Base-by-base conservation (phyloP, 1,140 invertebrate genomes). In the Vanessa atalanta region DNA sequence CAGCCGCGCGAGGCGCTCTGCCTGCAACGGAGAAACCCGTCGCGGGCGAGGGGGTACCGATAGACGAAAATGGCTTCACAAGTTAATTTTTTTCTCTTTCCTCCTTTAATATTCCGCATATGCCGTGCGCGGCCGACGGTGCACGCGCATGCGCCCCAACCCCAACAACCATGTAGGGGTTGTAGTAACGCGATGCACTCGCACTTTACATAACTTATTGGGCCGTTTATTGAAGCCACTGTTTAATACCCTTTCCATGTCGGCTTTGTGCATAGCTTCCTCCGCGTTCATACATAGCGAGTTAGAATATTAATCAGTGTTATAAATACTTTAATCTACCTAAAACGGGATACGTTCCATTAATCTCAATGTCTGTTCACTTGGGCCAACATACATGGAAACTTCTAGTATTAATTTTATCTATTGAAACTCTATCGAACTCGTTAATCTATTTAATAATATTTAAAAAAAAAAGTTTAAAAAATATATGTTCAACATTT, bases 11-110 rank as follows among this genome's bases (percentile, higher is more conserved):
- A 80, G 79, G 66, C 88, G 83, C 82, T 89, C 87, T 88, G 83
- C 79, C 82, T 83, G 80, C 83, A 83, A 73, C 78, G 75, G 77
- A 83, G 84, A 84, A 87, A 71, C 83, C 83, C 81, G 82, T 81
- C 68, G 84, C 85, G 88, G 84, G 84, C 78, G 85, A 84, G 86
- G 88, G 85, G 86, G 85, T 80, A 83, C 82, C 82, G 84, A 89
- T 86, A 90, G 88, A 91, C 90, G 89, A 91, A 92, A 92, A 92
- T 92, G 90, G 90, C 89, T 92, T 92, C 89, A 92, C 90, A 90
- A 92, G 89, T 92, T 89, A 92, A 90, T 91, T 92, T 92, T 91
- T 92, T 92, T 91, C 89, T 91, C 89, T 92, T 92, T 92, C 90
- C 87, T 92, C 88, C 90, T 91, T 92, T 91, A 92, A 92, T 92